These are phyloP conservation scores for Apodemia duryi DNA, from an alignment of 2,888 invertebrate species.

Conservation along the genomic window DNA sequence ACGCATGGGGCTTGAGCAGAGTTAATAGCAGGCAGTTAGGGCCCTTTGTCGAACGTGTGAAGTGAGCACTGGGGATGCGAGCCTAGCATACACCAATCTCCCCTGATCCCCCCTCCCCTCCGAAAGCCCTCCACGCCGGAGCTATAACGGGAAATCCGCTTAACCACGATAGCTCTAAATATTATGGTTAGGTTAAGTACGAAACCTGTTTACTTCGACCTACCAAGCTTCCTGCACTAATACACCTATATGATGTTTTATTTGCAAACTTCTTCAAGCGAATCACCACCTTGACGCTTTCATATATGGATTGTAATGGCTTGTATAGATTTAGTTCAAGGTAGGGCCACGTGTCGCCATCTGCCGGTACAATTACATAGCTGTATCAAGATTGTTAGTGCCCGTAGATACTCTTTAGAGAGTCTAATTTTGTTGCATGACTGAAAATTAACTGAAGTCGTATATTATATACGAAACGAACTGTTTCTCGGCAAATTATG, in stretches of 20 bases:
- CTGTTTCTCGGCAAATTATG: no score
- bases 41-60: constrained; percentile 75
- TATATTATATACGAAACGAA: no score
- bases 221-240: constrained; percentile 39
- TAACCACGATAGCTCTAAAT: constrained; percentile 35
- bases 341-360: constrained; percentile 13
- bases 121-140: constrained; percentile 16
- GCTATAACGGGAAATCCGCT: constrained; percentile 18
- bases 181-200: constrained; percentile 41
- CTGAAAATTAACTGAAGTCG: background rate
- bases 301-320: constrained; percentile 23
- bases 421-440: background rate
- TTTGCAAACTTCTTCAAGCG: constrained; percentile 21
- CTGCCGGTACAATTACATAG: constrained; percentile 33
- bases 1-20: constrained; percentile 54
- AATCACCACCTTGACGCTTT: constrained; percentile 21
- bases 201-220: constrained; percentile 45
- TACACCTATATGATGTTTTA: constrained; percentile 26
- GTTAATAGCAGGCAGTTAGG: constrained; percentile 78
- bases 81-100: constrained; percentile 32
- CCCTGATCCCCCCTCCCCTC: constrained; percentile 22
- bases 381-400: constrained; percentile 24
- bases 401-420: background rate
- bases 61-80: constrained; percentile 65
- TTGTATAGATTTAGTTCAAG: background rate